Conservation (phyloP, 2,797 vertebrate species). For the Brachyrhaphis roseni region DNA sequence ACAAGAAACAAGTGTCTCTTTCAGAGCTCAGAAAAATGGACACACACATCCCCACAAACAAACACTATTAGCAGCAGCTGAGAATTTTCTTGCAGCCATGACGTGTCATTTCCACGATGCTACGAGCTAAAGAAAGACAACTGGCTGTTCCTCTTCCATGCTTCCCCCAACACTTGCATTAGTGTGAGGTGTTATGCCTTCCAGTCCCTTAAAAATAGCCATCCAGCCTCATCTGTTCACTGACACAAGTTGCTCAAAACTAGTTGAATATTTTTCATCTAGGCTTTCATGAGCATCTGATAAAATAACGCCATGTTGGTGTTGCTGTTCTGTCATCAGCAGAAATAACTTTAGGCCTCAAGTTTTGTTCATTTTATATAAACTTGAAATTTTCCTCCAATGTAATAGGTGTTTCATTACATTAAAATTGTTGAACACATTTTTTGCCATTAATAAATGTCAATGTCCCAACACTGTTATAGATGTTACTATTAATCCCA, state of each 20-base stretch:
- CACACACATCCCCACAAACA: slow-evolving; percentile 3
- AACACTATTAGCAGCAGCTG: slow-evolving; percentile 69
- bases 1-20: not conserved
- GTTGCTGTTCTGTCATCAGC: slow-evolving; percentile 16
- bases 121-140: slow-evolving; percentile 67
- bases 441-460: not conserved
- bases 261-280: slow-evolving; percentile 9
- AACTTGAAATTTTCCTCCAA: not conserved
- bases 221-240: slow-evolving; percentile 30
- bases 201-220: slow-evolving; percentile 79
- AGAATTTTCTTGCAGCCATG: slow-evolving; percentile 63
- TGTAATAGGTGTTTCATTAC: not conserved
- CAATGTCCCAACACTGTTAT: not conserved
- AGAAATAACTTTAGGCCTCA: slow-evolving; percentile 14
- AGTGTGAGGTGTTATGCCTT: slow-evolving; percentile 46
- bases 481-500: too few relatives aligned
- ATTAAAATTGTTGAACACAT: not conserved
- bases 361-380: slow-evolving; percentile 29
- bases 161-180: slow-evolving; percentile 41
- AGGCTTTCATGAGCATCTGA: slow-evolving; percentile 16
- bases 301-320: slow-evolving; percentile 3
- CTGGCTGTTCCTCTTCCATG: slow-evolving; percentile 10
- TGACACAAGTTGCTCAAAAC: slow-evolving; percentile 15
- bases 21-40: not conserved
- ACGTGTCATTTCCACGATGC: slow-evolving; percentile 58